These are phyloP conservation scores for Peromyscus californicus DNA, from an alignment of 2,113 vertebrate genomes.

Conservation along the genomic window DNA sequence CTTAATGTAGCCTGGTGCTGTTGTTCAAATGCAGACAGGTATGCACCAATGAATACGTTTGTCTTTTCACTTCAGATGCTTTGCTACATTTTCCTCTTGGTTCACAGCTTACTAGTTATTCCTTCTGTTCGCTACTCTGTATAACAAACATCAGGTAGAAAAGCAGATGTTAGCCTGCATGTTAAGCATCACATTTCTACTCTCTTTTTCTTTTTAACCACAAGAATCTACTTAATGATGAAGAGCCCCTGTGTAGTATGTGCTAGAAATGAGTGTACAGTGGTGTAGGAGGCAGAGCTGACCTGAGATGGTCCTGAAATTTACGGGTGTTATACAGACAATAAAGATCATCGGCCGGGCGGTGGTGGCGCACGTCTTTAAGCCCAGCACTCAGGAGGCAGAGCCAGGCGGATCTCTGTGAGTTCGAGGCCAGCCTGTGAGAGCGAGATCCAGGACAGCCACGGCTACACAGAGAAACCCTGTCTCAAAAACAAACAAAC, in stretches of 20 bases:
- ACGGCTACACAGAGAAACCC: too few species aligned
- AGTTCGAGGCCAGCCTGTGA: too few species aligned
- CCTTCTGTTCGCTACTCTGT: neutral
- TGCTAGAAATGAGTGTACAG: neutral
- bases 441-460: too few species aligned
- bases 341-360: neutral
- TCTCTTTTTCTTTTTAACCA: slow-evolving; percentile 14
- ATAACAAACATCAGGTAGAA: slow-evolving; percentile 4
- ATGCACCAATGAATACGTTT: neutral
- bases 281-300: neutral
- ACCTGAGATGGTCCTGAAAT: neutral
- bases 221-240: neutral
- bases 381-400: too few species aligned
- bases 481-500: too few species aligned
- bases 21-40: neutral
- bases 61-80: neutral
- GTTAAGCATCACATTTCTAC: slow-evolving; percentile 28
- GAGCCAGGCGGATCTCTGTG: too few species aligned
- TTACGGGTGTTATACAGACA: slow-evolving; percentile 42
- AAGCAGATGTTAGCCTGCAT: neutral
- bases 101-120: slow-evolving; percentile 41
- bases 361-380: too few species aligned
- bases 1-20: neutral
- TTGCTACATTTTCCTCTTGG: neutral
- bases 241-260: neutral